phyloP scores from a whole-genome alignment of 2,113 vertebrate species.

The Sebastes schlegelii region DNA sequence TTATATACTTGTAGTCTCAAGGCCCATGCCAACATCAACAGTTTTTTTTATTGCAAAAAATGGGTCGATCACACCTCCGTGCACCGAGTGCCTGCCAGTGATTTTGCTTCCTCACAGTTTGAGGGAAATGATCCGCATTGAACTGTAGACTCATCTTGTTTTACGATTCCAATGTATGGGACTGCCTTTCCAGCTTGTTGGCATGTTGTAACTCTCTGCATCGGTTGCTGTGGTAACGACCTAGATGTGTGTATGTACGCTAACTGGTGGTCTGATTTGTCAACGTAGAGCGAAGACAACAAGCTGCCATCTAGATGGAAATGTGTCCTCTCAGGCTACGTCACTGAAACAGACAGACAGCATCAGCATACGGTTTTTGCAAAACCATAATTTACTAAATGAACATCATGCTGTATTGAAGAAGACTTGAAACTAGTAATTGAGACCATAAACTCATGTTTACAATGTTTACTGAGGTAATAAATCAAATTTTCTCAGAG shows the following conservation, averaged over 20 bases:
- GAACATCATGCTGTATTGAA: no score
- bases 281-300: slow-evolving; percentile 16
- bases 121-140: background rate
- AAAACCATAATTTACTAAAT: no score
- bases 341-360: background rate
- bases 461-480: no score
- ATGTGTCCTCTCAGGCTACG: slow-evolving; percentile 22
- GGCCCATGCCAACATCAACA: background rate
- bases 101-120: background rate
- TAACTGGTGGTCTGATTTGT: slow-evolving; percentile 27
- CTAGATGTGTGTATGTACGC: slow-evolving; percentile 44
- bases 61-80: background rate
- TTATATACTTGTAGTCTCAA: background rate
- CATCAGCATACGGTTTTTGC: no score
- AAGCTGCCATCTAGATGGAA: slow-evolving; percentile 18
- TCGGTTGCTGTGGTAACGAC: slow-evolving; percentile 63
- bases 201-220: slow-evolving; percentile 17
- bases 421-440: no score
- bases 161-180: background rate
- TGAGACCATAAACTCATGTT: no score
- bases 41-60: background rate
- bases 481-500: no score
- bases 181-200: background rate
- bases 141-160: background rate
- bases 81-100: background rate